A percentile compares a stretch with the other conserved stretches of the same genome.
These are phyloP conservation scores for Pygocentrus nattereri DNA, from an alignment of 2,797 vertebrate species.

Conservation along the genomic window DNA sequence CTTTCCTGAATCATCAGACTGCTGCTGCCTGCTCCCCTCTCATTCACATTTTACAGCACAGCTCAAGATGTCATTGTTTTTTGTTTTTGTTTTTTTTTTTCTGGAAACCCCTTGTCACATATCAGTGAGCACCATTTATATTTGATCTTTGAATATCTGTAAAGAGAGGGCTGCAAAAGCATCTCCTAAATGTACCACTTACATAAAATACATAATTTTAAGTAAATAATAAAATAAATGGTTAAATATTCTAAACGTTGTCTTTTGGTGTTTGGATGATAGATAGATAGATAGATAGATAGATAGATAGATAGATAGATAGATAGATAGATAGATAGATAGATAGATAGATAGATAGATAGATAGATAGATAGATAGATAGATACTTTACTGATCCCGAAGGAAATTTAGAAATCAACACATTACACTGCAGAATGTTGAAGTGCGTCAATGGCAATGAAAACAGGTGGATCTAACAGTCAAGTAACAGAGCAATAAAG, in stretches of 20 bases:
- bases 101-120: constrained; percentile 21
- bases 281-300: no score
- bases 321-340: no score
- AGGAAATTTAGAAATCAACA: no score
- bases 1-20: constrained; percentile 80
- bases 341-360: no score
- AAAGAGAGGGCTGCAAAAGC: constrained; percentile 49
- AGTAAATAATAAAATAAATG: no score
- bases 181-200: constrained; percentile 67
- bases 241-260: no score
- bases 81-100: constrained; percentile 21
- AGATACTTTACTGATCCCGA: no score
- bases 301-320: no score
- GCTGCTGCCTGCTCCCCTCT: constrained; percentile 6
- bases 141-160: constrained; percentile 63
- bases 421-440: neutral
- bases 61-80: constrained; percentile 11
- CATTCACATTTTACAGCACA: constrained; percentile 37
- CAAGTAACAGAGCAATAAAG: constrained; percentile 14
- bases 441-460: neutral
- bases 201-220: constrained; percentile 65
- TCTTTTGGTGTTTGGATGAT: constrained; percentile 18
- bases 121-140: constrained; percentile 49
- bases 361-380: no score
- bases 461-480: neutral